Conservation (phyloP, 2,797 vertebrate species). For the Rhabdomys pumilio region DNA sequence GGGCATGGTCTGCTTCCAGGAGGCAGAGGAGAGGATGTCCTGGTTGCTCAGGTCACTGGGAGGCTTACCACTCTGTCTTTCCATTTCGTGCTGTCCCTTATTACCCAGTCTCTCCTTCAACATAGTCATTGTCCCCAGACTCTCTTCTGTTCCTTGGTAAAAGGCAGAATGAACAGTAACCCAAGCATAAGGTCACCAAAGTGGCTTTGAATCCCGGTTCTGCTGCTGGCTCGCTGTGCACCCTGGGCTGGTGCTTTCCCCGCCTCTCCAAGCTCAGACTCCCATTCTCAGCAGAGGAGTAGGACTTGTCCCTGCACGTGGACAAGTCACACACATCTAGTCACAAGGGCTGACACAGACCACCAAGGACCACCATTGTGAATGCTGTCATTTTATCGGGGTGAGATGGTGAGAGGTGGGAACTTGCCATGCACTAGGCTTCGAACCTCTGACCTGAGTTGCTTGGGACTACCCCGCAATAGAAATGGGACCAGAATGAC, state of each 20-base stretch:
- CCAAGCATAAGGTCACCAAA: not conserved
- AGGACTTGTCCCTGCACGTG: not conserved
- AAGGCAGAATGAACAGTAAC: not conserved
- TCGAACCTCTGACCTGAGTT: not conserved
- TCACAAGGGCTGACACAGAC: not conserved
- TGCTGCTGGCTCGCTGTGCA: too few species aligned
- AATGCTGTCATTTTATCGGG: not conserved
- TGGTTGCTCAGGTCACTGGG: not conserved
- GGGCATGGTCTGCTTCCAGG: not conserved
- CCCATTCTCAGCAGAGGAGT: not conserved
- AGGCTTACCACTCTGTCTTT: not conserved
- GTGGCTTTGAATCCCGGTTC: not conserved
- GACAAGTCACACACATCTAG: not conserved
- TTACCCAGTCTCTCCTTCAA: fast-evolving
- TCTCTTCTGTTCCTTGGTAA: not conserved
- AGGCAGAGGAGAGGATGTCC: too few species aligned
- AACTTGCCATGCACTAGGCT: not conserved
- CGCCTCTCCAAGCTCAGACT: not conserved
- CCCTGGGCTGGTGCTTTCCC: not conserved
- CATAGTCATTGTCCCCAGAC: not conserved
- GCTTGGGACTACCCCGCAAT: not conserved
- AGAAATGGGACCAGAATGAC: not conserved
- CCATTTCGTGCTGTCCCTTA: too few species aligned
- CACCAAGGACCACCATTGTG: not conserved
- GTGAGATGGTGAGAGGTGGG: not conserved